These are phyloP conservation scores for Xestia c-nigrum DNA, from an alignment of 2,888 invertebrate genomes.

Conservation along the genomic window DNA sequence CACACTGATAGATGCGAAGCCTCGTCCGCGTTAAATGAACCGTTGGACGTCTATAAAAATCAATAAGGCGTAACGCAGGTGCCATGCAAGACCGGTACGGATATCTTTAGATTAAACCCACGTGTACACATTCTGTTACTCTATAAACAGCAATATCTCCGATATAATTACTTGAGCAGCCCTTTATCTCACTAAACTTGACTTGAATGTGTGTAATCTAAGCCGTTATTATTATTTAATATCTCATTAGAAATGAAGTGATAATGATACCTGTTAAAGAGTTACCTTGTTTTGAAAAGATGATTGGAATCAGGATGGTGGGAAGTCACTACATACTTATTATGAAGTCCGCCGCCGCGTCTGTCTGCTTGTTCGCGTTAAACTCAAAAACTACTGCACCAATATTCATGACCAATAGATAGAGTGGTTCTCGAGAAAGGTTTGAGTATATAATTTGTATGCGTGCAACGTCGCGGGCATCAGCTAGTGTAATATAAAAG, in stretches of 20 bases:
- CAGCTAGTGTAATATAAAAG: neutral
- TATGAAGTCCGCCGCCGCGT: no score
- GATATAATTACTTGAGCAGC: slow-evolving; percentile 40
- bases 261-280: slow-evolving; percentile 23
- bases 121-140: slow-evolving; percentile 54
- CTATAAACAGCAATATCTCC: slow-evolving; percentile 34
- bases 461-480: no score
- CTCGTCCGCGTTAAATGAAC: slow-evolving; percentile 70
- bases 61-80: slow-evolving; percentile 80
- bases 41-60: slow-evolving; percentile 72
- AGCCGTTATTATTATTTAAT: slow-evolving; percentile 52
- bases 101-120: slow-evolving; percentile 59
- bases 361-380: no score
- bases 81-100: slow-evolving; percentile 61
- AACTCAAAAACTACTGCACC: no score
- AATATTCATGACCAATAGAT: no score
- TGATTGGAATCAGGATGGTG: neutral
- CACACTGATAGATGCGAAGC: slow-evolving; percentile 48
- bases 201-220: slow-evolving; percentile 42
- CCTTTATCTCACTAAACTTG: slow-evolving; percentile 43
- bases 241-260: slow-evolving; percentile 49
- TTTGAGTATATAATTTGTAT: no score
- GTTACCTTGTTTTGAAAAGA: slow-evolving; percentile 14
- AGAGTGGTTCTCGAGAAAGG: no score
- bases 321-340: neutral